Conservation (phyloP, 2,113 vertebrate species). For the Ptychochromis oligacanthus region DNA sequence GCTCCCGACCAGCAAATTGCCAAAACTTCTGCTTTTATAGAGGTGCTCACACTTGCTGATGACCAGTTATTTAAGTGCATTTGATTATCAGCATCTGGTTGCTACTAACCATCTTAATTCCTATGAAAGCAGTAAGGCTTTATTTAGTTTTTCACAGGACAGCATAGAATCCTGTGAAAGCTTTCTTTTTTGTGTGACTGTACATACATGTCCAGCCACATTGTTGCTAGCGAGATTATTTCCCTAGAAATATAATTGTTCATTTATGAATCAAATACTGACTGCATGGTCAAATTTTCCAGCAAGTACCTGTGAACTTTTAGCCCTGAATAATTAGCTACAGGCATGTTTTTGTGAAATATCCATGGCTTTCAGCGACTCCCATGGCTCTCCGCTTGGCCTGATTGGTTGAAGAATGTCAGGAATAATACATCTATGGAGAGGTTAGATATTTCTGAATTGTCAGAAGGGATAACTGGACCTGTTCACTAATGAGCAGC, state of each 20-base stretch:
- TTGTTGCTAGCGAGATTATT: not conserved
- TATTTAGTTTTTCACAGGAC: too few species aligned
- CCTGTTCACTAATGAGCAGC: slow-evolving; percentile 63
- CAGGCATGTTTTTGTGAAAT: slow-evolving; percentile 36
- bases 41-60: not conserved
- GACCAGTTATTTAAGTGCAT: not conserved
- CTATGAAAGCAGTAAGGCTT: not conserved
- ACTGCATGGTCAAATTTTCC: slow-evolving; percentile 1
- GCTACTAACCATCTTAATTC: not conserved
- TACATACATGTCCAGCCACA: not conserved
- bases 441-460: slow-evolving; percentile 47
- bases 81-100: not conserved
- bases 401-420: slow-evolving; percentile 41
- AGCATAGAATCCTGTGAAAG: not conserved
- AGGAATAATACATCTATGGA: slow-evolving; percentile 15
- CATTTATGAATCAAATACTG: not conserved
- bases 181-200: not conserved
- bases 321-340: slow-evolving; percentile 8
- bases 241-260: not conserved
- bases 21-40: not conserved
- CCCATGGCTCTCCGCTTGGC: slow-evolving; percentile 12
- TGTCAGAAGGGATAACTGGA: slow-evolving; percentile 50
- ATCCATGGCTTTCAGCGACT: slow-evolving; percentile 34
- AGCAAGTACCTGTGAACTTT: slow-evolving; percentile 1
- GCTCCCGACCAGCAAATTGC: not conserved